These are phyloP conservation scores for Philopedon plagiatum DNA, from an alignment of 2,888 invertebrate species.

Conservation along the genomic window DNA sequence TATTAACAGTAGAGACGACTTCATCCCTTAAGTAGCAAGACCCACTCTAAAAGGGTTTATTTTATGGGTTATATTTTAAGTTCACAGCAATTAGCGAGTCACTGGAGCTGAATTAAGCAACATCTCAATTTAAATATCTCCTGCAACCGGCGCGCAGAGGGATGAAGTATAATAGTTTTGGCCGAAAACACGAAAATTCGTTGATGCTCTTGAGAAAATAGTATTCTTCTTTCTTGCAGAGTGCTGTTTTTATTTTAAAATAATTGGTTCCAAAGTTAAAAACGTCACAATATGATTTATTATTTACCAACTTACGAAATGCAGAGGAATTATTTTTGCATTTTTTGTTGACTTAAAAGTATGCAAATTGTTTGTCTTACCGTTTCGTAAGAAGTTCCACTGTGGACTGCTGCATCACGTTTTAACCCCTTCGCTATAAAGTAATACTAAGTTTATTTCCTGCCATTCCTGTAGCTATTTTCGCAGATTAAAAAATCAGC, in stretches of 20 bases:
- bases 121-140: conserved; percentile 69
- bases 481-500: conserved; percentile 65
- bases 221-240: too few relatives aligned
- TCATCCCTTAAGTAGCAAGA: conserved; percentile 52
- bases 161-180: conserved; percentile 30
- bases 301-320: too few relatives aligned
- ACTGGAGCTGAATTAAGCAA: conserved; percentile 68
- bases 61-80: conserved; percentile 67
- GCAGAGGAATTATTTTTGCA: too few relatives aligned
- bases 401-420: conserved; percentile 12
- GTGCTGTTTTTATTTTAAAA: too few relatives aligned
- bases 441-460: conserved; percentile 53
- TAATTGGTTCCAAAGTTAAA: too few relatives aligned
- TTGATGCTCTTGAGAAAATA: too few relatives aligned
- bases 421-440: conserved; percentile 31
- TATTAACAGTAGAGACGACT: conserved; percentile 50
- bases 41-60: conserved; percentile 60
- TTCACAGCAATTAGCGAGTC: conserved; percentile 68
- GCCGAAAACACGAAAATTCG: too few relatives aligned
- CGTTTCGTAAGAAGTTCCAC: conserved; percentile 51
- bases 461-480: conserved; percentile 59
- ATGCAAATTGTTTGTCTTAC: conserved; percentile 52
- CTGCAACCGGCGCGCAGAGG: conserved; percentile 54
- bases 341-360: too few relatives aligned
- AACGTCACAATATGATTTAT: too few relatives aligned